Evolutionary conservation across 2,797 vertebrate species (phyloP).

Genomic region (Crax fasciolata): DNA sequence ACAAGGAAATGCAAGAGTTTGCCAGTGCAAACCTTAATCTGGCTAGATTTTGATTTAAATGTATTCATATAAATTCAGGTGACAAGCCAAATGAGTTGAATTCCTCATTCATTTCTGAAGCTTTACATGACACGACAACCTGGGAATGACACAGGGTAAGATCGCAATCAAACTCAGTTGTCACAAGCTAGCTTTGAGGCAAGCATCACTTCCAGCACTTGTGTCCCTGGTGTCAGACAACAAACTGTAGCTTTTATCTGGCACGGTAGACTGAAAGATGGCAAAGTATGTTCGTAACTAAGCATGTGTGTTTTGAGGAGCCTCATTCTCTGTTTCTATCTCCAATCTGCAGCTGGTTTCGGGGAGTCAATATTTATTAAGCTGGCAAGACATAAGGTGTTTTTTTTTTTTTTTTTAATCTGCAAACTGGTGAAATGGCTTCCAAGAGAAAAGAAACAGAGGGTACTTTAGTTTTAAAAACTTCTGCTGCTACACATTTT

Average conservation of each 20-base stretch:
- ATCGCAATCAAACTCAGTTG: not conserved
- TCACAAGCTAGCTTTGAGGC: not conserved
- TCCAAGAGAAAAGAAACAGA: not conserved
- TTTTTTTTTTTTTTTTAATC: not conserved
- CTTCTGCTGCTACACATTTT: not conserved
- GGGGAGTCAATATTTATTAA: not conserved
- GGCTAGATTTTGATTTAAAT: not conserved
- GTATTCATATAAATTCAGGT: not conserved
- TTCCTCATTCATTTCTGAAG: not conserved
- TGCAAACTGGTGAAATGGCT: conserved; percentile 7
- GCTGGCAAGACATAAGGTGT: not conserved
- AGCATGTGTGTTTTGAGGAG: not conserved
- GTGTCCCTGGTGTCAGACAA: not conserved
- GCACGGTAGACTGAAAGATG: not conserved
- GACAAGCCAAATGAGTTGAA: not conserved
- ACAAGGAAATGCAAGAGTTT: not conserved
- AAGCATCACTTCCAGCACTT: not conserved
- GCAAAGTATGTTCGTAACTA: not conserved
- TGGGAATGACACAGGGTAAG: not conserved
- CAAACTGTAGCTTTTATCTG: not conserved
- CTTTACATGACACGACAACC: not conserved
- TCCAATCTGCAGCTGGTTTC: not conserved
- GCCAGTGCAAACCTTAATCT: conserved; percentile 21
- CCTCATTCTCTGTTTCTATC: not conserved
- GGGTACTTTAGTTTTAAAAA: conserved; percentile 16